phyloP scores from a whole-genome alignment of 2,888 invertebrate genomes.

The Ametastegia equiseti region DNA sequence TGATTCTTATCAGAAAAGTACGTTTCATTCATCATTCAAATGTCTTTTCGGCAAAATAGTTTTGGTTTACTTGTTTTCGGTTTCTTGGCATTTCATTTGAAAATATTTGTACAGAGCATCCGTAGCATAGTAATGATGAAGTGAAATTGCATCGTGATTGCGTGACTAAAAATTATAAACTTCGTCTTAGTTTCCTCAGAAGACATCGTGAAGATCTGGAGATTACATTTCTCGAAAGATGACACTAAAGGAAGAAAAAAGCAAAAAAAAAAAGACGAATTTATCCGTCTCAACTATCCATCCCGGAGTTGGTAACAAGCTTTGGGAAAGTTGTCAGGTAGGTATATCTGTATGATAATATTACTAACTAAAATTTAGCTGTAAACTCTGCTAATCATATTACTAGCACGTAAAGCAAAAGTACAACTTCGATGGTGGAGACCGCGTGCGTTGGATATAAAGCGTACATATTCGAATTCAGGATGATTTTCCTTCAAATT shows the following conservation, averaged over 20 bases:
- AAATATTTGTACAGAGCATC: no score
- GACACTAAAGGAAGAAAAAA: background rate
- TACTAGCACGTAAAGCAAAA: background rate
- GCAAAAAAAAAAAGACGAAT: background rate
- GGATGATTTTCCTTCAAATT: background rate
- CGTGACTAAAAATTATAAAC: background rate
- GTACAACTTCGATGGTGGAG: background rate
- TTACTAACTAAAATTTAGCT: slow-evolving; percentile 17
- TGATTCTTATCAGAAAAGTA: no score
- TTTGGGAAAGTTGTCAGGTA: background rate
- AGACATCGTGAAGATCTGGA: background rate
- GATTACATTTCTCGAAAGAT: background rate
- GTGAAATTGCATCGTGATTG: background rate
- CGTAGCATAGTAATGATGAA: no score
- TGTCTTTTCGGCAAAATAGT: no score
- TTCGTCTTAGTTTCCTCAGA: background rate
- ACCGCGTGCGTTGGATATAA: background rate
- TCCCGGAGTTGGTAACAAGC: background rate
- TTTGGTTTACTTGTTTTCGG: no score
- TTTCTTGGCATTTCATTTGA: no score
- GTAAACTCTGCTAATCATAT: slow-evolving; percentile 22
- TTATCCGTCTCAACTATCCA: background rate
- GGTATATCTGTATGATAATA: background rate
- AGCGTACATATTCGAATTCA: background rate
- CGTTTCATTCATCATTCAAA: no score